These are phyloP conservation scores for Eonycteris spelaea DNA, from an alignment of 2,113 vertebrate genomes.

Conservation along the genomic window DNA sequence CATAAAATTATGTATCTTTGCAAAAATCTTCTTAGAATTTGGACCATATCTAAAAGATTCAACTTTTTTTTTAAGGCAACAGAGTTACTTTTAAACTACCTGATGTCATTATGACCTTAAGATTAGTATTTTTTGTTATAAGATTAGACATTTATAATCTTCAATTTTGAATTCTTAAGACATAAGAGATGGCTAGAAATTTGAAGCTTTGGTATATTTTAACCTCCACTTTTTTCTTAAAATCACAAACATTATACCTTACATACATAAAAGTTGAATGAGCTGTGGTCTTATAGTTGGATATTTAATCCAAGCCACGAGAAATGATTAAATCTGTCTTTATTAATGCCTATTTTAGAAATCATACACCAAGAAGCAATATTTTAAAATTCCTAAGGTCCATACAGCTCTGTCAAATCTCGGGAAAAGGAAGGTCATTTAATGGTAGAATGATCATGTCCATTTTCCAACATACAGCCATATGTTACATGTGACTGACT, in stretches of 20 bases:
- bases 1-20: background rate
- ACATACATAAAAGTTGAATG: background rate
- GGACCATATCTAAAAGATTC: background rate
- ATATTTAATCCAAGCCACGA: background rate
- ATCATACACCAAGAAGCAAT: background rate
- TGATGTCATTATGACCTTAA: background rate
- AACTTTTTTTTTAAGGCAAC: background rate
- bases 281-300: background rate
- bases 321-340: background rate
- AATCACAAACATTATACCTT: background rate
- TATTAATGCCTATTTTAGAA: background rate
- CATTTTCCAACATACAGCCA: background rate
- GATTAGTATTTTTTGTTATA: background rate
- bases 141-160: background rate
- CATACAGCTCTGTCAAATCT: background rate
- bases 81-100: background rate
- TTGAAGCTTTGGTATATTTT: background rate
- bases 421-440: background rate
- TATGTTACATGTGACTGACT: background rate
- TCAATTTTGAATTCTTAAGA: background rate
- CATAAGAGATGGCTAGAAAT: background rate
- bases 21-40: constrained; percentile 31
- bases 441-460: background rate
- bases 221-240: background rate
- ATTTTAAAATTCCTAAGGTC: background rate